A percentile compares a stretch with the other conserved stretches of the same genome.
Evolutionary conservation across 35 echinoderm and acorn worm species (phyloP).

Genomic region (Acanthaster planci): DNA sequence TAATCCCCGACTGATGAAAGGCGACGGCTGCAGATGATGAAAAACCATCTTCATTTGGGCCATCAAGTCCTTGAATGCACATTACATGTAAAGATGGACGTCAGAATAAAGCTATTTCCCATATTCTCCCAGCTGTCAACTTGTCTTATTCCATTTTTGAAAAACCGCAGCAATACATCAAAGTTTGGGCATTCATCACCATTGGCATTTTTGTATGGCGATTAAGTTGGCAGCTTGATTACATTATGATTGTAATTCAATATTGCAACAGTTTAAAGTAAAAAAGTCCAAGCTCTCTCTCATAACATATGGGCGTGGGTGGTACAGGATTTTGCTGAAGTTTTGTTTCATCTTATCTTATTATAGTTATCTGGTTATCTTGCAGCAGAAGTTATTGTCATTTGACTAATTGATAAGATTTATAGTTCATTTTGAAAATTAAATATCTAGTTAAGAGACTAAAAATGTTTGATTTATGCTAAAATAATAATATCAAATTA

Average conservation of each 20-base stretch:
- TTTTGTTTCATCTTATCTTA: no score
- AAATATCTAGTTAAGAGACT: no score
- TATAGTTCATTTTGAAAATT: no score
- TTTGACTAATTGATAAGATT: no score
- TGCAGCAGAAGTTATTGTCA: no score
- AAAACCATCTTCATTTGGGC: neutral
- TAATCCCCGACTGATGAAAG: slow-evolving; percentile 21
- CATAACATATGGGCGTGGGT: no score
- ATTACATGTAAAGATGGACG: slow-evolving; percentile 17
- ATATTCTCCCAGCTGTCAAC: slow-evolving; percentile 10
- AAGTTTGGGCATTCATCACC: neutral
- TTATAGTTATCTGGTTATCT: no score
- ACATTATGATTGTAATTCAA: slow-evolving; percentile 13
- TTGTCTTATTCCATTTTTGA: neutral
- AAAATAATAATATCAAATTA: no score
- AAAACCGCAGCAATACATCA: neutral
- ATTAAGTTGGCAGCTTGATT: neutral
- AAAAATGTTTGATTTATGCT: no score
- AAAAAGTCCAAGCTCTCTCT: neutral
- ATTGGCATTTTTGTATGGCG: no score
- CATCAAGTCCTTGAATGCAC: neutral
- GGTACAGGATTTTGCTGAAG: no score
- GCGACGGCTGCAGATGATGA: slow-evolving; percentile 1
- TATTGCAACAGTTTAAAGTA: neutral
- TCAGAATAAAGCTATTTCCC: neutral